A percentile compares a stretch with the other conserved stretches of the same genome.
phyloP scores from a whole-genome alignment of 2,113 vertebrate genomes.

The Hippocampus comes region DNA sequence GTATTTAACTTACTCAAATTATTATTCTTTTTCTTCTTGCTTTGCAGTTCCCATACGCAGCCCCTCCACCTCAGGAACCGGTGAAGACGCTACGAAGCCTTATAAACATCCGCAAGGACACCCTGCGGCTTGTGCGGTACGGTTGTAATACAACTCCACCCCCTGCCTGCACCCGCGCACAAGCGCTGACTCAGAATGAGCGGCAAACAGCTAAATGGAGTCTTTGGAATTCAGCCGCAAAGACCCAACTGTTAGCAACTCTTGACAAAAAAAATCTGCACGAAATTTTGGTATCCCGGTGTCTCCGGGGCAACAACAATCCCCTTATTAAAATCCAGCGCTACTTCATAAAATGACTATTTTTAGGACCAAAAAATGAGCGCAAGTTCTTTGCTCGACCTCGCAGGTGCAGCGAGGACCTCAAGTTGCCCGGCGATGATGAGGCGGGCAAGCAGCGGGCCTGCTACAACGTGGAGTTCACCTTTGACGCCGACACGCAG shows the following conservation, averaged over 20 bases:
- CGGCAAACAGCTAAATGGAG: not conserved
- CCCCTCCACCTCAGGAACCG: conserved; percentile 93
- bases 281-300: no score
- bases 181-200: not conserved
- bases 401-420: conserved; percentile 85
- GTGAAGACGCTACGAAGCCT: conserved; percentile 95
- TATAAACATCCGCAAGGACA: conserved; percentile 98
- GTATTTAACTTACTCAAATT: conserved; percentile 33
- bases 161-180: not conserved
- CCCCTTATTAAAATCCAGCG: not conserved
- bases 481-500: conserved; percentile 88
- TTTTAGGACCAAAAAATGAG: no score
- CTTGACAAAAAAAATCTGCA: no score
- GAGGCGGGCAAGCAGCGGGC: conserved; percentile 74
- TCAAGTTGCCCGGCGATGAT: conserved; percentile 83
- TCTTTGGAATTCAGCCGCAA: not conserved
- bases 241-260: not conserved
- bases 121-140: conserved; percentile 89
- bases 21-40: conserved; percentile 29
- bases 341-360: no score
- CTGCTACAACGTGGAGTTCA: conserved; percentile 95
- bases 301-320: no score
- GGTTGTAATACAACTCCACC: conserved; percentile 23
- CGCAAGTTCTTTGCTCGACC: not conserved
- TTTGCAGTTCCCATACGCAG: conserved; percentile 91